Conservation (phyloP, 2,797 vertebrate species). For the Pristis pectinata region DNA sequence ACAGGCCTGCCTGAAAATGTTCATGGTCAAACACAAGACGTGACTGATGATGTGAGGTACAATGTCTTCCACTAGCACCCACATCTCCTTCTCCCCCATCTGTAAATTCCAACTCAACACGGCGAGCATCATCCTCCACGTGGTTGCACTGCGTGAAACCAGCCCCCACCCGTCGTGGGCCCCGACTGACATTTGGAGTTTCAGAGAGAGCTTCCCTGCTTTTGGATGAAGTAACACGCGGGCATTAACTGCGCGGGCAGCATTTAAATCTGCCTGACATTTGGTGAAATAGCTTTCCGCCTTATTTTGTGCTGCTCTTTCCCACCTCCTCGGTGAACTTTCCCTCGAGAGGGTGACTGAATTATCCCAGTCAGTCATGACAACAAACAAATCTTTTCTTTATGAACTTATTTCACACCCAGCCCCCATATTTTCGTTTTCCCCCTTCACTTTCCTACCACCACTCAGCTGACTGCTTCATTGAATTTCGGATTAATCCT, state of each 20-base stretch:
- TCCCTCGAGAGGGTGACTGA: neutral
- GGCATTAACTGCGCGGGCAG: neutral
- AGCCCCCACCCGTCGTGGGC: neutral
- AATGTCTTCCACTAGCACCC: neutral
- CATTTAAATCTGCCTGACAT: neutral
- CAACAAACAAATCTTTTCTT: neutral
- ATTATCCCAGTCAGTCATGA: conserved; percentile 7
- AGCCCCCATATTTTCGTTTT: neutral
- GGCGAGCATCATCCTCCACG: no score
- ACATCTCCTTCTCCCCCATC: neutral
- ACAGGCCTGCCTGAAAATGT: neutral
- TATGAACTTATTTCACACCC: neutral
- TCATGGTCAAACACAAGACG: neutral
- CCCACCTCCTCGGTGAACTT: neutral
- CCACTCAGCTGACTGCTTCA: neutral
- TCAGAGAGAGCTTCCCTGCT: neutral
- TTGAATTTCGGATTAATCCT: no score
- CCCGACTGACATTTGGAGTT: neutral
- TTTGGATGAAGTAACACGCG: neutral
- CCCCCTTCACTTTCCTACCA: neutral
- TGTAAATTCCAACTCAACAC: no score
- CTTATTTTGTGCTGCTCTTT: neutral
- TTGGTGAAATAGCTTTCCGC: no score
- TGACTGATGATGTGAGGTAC: neutral
- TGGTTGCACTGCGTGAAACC: neutral